Evolutionary conservation across 2,797 vertebrate genomes (phyloP).

Genomic region (Pogoniulus pusillus): DNA sequence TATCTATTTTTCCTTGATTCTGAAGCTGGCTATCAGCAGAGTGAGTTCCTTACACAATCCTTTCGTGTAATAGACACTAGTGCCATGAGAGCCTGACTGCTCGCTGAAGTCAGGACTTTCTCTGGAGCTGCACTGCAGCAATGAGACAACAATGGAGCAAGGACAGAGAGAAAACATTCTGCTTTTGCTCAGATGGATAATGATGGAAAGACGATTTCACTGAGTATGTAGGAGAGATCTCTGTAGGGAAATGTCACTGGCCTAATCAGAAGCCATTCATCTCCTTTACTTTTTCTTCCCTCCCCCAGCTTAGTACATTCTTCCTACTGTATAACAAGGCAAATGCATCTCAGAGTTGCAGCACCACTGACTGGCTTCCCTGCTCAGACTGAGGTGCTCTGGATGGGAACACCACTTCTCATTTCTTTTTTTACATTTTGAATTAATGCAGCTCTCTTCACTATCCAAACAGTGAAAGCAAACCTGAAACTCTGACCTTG

Average conservation of each 20-base stretch:
- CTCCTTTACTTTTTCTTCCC: background rate
- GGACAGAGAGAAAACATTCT: background rate
- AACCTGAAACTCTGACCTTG: constrained; percentile 15
- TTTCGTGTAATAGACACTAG: background rate
- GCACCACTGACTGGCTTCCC: background rate
- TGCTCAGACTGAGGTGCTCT: background rate
- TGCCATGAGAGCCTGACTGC: background rate
- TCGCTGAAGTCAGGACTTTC: background rate
- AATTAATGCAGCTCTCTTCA: background rate
- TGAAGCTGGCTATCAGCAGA: background rate
- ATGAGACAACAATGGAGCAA: background rate
- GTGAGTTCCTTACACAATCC: background rate
- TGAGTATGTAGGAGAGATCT: background rate
- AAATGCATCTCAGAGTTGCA: background rate
- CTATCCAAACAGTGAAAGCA: constrained; percentile 12
- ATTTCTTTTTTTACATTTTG: background rate
- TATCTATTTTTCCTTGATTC: background rate
- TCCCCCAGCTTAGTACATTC: background rate
- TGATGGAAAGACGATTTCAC: background rate
- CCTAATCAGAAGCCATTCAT: background rate
- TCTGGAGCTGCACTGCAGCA: background rate
- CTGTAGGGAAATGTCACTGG: background rate
- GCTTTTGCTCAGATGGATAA: background rate
- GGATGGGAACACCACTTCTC: background rate
- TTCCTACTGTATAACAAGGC: background rate